Evolutionary conservation across 2,888 invertebrate species (phyloP), one percentile per base, ranked within the genome.

Genomic region (Camptogramma bilineatum): DNA sequence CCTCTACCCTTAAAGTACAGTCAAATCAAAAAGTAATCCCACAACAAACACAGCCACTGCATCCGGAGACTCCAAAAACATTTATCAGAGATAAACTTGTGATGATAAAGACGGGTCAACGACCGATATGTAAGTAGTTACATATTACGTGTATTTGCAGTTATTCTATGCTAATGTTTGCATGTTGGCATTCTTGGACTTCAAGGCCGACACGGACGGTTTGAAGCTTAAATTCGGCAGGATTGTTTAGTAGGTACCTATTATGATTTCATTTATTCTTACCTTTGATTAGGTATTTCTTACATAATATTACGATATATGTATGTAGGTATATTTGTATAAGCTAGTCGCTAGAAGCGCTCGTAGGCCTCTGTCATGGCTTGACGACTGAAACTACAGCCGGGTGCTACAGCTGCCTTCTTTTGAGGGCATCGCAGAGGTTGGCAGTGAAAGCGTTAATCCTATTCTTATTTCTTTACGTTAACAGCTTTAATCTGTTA

Each of bases 141-240:
- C 28, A 28, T 8, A 8, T 28, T 62, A 47, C 48, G 34, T 39
- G 13, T 39, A 39, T 39, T 39, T 39, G 34, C 34, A 24, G 4
- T 24, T 24, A 19, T 42, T 28, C 31, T 44, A n/a, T 19, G 31
- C 9, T 28, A 52, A 51, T 44, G 48, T 65, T 58, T 48, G 46
- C 8, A 17, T 60, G 21, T 31, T 9, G 28, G 42, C 59, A 50
- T 52, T 28, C 19, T 44, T 53, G 31, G 19, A 51, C 61, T 64
- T 68, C 67, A 71, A 71, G 67, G 69, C 50, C 51, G 34, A 28
- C n/a, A n/a, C 4, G 28, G 28, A 8, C 3, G 10, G 13, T 39
- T 39, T 39, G 13, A 39, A 10, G 34, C 24, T 24, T n/a, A n/a
- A 28, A 7, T 28, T 28, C 7, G 28, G 4, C 4, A 28, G 4